A percentile compares a stretch with the other conserved stretches of the same genome.
Evolutionary conservation across 2,797 vertebrate species (phyloP).

Genomic region (Knipowitschia caucasica): DNA sequence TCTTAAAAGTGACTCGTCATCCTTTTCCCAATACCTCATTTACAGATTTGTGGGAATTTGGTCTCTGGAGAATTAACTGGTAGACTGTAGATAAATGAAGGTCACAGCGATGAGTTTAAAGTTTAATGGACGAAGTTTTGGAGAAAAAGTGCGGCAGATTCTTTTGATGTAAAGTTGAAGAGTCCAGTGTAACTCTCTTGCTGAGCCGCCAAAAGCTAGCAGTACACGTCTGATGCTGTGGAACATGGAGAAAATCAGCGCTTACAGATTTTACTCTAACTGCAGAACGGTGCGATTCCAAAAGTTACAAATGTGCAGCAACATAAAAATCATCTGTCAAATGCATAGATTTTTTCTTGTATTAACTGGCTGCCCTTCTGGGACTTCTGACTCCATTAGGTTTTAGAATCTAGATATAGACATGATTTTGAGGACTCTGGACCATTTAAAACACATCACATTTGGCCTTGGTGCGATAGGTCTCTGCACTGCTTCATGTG

Average conservation of each 20-base stretch:
- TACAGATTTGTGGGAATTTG: slow-evolving; percentile 1
- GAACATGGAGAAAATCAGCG: not conserved
- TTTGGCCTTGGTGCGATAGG: no score
- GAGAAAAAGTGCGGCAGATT: not conserved
- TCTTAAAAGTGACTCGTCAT: slow-evolving; percentile 10
- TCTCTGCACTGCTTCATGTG: no score
- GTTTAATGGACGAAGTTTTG: slow-evolving; percentile 10
- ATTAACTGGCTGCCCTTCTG: no score
- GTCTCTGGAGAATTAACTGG: slow-evolving; percentile 1
- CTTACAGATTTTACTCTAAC: not conserved
- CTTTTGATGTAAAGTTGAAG: slow-evolving; percentile 5
- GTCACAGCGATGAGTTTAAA: slow-evolving; percentile 2
- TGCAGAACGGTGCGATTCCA: not conserved
- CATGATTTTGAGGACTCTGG: no score
- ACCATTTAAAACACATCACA: no score
- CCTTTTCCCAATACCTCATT: not conserved
- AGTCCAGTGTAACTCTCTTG: not conserved
- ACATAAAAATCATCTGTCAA: no score
- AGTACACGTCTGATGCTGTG: not conserved
- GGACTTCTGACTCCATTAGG: no score
- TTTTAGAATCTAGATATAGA: no score
- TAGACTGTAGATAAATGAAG: not conserved
- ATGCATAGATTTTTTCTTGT: no score
- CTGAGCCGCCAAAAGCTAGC: not conserved
- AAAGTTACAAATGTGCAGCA: not conserved